Conservation (phyloP, 30 jellyfish, hydroid and myxozoan species). For the Phacellophora camtschatica region DNA sequence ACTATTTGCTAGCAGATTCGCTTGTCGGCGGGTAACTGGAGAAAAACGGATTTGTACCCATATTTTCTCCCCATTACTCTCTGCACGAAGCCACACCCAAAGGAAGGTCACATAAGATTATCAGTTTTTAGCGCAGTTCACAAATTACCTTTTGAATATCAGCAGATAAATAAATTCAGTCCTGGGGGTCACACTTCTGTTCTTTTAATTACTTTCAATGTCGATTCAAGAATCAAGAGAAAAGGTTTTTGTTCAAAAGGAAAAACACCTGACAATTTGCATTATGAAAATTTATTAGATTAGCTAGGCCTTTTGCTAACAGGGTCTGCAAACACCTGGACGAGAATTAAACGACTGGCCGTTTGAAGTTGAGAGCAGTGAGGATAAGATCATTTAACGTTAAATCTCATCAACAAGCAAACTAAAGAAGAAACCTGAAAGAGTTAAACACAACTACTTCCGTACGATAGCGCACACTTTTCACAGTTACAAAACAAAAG, state of each 20-base stretch:
- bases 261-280: constrained; percentile 61
- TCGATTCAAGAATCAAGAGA: constrained; percentile 35
- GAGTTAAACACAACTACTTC: neutral
- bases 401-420: neutral
- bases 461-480: neutral
- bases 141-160: neutral
- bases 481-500: neutral
- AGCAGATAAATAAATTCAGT: neutral
- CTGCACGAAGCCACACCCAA: constrained; percentile 68
- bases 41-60: constrained; percentile 56
- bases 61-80: constrained; percentile 45
- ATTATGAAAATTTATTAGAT: constrained; percentile 49
- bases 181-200: constrained; percentile 60
- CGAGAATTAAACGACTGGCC: neutral
- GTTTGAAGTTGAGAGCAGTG: neutral
- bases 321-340: constrained; percentile 59
- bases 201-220: constrained; percentile 36
- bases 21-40: neutral
- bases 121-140: constrained; percentile 3
- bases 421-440: neutral
- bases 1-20: neutral
- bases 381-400: neutral
- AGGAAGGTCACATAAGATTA: constrained; percentile 32
- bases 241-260: constrained; percentile 23
- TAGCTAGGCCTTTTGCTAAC: constrained; percentile 22